These are phyloP conservation scores for Heliconius eleuchia DNA, from an alignment of 1,140 invertebrate genomes.

Conservation along the genomic window DNA sequence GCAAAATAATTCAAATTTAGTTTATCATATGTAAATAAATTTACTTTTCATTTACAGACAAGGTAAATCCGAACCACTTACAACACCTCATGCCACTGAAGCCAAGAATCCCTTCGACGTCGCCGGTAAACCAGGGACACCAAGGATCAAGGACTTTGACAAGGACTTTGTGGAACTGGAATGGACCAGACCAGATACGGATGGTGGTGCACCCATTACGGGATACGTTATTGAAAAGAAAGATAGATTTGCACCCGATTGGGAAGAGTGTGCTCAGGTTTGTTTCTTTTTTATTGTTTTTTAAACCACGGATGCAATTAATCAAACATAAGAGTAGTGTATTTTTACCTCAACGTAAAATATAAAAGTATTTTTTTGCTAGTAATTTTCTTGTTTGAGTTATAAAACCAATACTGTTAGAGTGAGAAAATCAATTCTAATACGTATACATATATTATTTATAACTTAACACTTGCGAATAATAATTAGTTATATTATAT, in stretches of 20 bases:
- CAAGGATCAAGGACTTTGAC: conserved; percentile 95
- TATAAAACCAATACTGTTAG: no score
- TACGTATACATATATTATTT: no score
- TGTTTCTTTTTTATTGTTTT: background rate
- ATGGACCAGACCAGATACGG: conserved; percentile 92
- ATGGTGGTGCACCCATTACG: conserved; percentile 94
- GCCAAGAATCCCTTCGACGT: conserved; percentile 99
- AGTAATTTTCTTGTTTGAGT: no score
- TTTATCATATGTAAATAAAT: background rate
- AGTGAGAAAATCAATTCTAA: no score
- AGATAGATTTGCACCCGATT: conserved; percentile 92
- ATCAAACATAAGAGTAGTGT: no score
- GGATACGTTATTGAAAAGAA: conserved; percentile 98
- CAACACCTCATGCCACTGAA: conserved; percentile 93
- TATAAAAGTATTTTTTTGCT: no score
- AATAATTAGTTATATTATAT: background rate
- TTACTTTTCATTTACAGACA: conserved; percentile 78
- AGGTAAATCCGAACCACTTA: conserved; percentile 96
- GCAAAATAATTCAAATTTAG: no score
- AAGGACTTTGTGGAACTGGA: conserved; percentile 96
- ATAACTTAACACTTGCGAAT: no score
- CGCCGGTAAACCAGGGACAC: conserved; percentile 84
- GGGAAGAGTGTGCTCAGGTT: conserved; percentile 92
- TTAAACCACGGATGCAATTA: no score
- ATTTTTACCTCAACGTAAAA: no score